Evolutionary conservation across 2,797 vertebrate species (phyloP).

Genomic region (Neosilurus mollespiculum): DNA sequence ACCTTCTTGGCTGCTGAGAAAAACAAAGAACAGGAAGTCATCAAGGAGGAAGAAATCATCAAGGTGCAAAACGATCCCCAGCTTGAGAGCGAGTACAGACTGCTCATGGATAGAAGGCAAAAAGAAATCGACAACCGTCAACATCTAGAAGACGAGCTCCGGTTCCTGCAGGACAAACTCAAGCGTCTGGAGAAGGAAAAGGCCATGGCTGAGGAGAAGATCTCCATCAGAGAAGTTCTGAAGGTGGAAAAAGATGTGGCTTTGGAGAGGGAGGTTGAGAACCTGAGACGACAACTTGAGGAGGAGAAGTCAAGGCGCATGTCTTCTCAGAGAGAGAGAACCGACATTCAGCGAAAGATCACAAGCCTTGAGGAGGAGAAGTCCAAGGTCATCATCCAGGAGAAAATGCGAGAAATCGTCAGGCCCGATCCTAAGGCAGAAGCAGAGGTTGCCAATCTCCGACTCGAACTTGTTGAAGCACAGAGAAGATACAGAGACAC

Average conservation of each 20-base stretch:
- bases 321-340: slow-evolving; percentile 80
- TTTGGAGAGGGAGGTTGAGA: slow-evolving; percentile 85
- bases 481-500: slow-evolving; percentile 82
- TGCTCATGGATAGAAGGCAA: slow-evolving; percentile 81
- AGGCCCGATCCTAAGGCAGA: slow-evolving; percentile 95
- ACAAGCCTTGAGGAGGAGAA: slow-evolving; percentile 87
- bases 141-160: slow-evolving; percentile 87
- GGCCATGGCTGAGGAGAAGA: slow-evolving; percentile 90
- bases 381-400: slow-evolving; percentile 87
- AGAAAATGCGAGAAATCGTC: slow-evolving; percentile 93
- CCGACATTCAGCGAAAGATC: slow-evolving; percentile 87
- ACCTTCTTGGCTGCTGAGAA: slow-evolving; percentile 82
- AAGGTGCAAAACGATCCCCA: slow-evolving; percentile 93
- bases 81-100: slow-evolving; percentile 82
- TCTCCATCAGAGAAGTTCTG: slow-evolving; percentile 93
- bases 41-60: slow-evolving; percentile 89
- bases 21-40: slow-evolving; percentile 82
- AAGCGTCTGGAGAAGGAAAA: slow-evolving; percentile 89
- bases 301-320: slow-evolving; percentile 85
- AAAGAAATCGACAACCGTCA: slow-evolving; percentile 75
- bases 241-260: slow-evolving; percentile 91
- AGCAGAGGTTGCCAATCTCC: slow-evolving; percentile 89
- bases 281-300: slow-evolving; percentile 83
- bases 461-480: slow-evolving; percentile 90
- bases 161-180: slow-evolving; percentile 87